A percentile compares a stretch with the other conserved stretches of the same genome.
Conservation (phyloP, 1,140 invertebrate genomes). For the Brachionus koreanus region DNA sequence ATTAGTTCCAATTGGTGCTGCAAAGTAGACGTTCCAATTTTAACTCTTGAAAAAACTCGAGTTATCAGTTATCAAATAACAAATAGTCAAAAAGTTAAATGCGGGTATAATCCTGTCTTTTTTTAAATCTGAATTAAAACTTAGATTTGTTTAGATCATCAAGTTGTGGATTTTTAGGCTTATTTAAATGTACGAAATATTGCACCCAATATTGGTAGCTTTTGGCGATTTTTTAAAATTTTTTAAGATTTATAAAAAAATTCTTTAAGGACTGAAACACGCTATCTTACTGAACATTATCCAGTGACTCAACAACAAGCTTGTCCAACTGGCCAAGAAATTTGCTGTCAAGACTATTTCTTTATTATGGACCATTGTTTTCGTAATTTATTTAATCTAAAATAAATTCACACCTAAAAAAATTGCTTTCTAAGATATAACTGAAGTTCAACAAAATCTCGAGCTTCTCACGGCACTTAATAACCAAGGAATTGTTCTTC, state of each 20-base stretch:
- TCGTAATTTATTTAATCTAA: conserved; percentile 16
- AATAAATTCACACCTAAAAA: not conserved
- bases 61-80: not conserved
- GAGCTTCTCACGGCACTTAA: conserved; percentile 21
- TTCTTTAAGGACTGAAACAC: conserved; percentile 3
- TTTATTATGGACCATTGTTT: conserved; percentile 39
- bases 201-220: conserved; percentile 40
- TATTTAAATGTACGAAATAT: conserved; percentile 20
- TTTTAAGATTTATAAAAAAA: not conserved
- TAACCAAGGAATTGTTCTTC: conserved; percentile 29
- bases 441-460: conserved; percentile 29
- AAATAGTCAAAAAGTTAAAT: conserved; percentile 10
- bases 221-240: not conserved
- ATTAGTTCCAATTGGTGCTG: conserved; percentile 39
- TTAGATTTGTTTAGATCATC: not conserved
- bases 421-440: conserved; percentile 24
- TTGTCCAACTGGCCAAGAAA: conserved; percentile 16
- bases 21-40: conserved; percentile 31
- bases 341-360: conserved; percentile 31
- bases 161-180: conserved; percentile 41
- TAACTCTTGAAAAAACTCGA: not conserved
- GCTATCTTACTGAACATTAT: conserved; percentile 1
- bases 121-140: not conserved
- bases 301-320: conserved; percentile 23
- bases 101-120: not conserved